Conservation (phyloP, 2,888 invertebrate genomes). For the Andrena marginata region DNA sequence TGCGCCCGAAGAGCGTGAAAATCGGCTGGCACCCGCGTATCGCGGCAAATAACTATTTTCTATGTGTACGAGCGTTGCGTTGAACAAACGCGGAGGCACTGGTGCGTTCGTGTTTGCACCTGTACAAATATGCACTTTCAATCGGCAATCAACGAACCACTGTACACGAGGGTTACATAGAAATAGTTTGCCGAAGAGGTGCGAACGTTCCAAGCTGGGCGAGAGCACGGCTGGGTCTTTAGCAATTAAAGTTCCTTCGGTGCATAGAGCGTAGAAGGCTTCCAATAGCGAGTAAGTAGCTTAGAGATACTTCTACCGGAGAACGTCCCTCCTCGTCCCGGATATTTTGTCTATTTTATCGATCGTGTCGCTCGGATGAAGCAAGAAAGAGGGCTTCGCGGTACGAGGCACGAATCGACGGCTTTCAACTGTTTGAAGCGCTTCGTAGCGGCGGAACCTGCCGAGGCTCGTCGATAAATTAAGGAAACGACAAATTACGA, state of each 20-base stretch:
- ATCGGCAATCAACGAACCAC: slow-evolving; percentile 51
- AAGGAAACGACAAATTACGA: slow-evolving; percentile 34
- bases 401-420: not conserved
- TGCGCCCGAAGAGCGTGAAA: not conserved
- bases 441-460: not conserved
- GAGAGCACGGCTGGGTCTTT: not conserved
- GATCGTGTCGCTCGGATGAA: no score
- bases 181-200: not conserved
- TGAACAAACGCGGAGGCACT: slow-evolving; percentile 20
- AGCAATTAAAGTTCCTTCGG: not conserved
- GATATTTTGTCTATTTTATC: slow-evolving; percentile 4
- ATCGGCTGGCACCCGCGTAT: slow-evolving; percentile 10
- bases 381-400: not conserved
- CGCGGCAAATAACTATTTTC: slow-evolving; percentile 21
- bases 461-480: slow-evolving; percentile 4
- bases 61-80: slow-evolving; percentile 12
- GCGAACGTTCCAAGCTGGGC: not conserved
- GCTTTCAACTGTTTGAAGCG: not conserved
- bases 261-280: no score
- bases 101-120: slow-evolving; percentile 39
- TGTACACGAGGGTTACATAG: not conserved
- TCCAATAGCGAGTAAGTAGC: no score
- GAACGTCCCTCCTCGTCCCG: not conserved
- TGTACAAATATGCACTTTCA: slow-evolving; percentile 56
- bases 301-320: not conserved